Evolutionary conservation across 1,140 invertebrate species (phyloP).

Genomic region (Trichonephila inaurata): DNA sequence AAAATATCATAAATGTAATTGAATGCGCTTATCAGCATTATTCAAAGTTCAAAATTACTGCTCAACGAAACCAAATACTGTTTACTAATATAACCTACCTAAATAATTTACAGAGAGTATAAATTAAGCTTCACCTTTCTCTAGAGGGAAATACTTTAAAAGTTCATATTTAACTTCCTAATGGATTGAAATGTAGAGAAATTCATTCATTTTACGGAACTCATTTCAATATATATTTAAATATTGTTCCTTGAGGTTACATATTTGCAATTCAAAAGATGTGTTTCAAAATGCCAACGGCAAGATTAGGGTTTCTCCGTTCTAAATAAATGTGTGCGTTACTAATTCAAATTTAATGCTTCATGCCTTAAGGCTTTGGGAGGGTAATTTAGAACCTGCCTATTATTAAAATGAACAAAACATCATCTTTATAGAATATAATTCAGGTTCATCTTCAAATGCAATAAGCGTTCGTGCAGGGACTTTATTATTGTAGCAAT

Average conservation of each 20-base stretch:
- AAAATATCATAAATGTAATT: too few species aligned
- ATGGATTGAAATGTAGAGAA: background rate
- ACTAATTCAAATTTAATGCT: conserved; percentile 32
- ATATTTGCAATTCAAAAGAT: background rate
- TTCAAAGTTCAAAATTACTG: too few species aligned
- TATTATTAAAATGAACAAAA: conserved; percentile 43
- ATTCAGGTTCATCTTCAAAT: background rate
- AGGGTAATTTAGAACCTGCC: background rate
- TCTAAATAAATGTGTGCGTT: background rate
- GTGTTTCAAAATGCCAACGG: background rate
- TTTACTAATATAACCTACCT: too few species aligned
- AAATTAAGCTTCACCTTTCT: background rate
- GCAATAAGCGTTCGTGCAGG: background rate
- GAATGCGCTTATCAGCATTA: too few species aligned
- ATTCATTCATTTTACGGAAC: background rate
- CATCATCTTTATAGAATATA: background rate
- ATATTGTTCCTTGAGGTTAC: background rate
- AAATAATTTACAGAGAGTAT: too few species aligned
- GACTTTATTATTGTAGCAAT: background rate
- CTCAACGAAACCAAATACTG: too few species aligned
- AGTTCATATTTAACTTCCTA: background rate
- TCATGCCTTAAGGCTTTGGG: background rate
- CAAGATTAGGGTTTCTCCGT: background rate
- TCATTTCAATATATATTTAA: background rate
- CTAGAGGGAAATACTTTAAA: background rate